phyloP scores from a whole-genome alignment of 1,140 invertebrate species.

The Drosophila micromelanica region DNA sequence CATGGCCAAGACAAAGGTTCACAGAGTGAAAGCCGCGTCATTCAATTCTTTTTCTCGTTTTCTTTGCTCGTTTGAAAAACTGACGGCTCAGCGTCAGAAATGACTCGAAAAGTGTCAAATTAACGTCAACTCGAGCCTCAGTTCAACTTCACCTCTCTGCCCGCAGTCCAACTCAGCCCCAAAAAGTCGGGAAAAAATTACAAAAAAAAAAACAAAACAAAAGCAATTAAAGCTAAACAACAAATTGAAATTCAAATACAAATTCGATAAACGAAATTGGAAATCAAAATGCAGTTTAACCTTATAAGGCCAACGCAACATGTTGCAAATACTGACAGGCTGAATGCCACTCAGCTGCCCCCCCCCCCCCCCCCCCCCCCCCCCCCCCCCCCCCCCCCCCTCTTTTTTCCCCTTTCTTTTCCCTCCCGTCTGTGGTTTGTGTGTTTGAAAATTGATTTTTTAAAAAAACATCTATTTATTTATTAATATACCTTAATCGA shows the following conservation, averaged over 20 bases:
- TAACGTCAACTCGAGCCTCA: constrained; percentile 68
- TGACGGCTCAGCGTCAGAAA: constrained; percentile 49
- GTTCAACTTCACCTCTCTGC: constrained; percentile 26
- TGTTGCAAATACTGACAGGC: constrained; percentile 56
- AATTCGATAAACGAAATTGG: constrained; percentile 32
- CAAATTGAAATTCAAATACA: constrained; percentile 57
- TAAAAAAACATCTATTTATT: too few species aligned
- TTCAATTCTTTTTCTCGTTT: constrained; percentile 28
- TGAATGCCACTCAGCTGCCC: background rate
- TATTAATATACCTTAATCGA: too few species aligned
- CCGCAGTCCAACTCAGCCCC: background rate
- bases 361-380: too few species aligned
- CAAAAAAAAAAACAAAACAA: background rate
- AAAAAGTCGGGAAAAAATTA: background rate
- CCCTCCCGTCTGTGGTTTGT: too few species aligned
- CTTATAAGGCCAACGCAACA: constrained; percentile 60
- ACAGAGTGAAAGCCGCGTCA: constrained; percentile 47
- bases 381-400: too few species aligned
- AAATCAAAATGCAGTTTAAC: constrained; percentile 71
- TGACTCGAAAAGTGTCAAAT: constrained; percentile 72
- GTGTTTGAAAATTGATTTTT: too few species aligned
- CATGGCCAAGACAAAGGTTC: constrained; percentile 8
- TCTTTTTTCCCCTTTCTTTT: too few species aligned
- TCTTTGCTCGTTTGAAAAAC: background rate
- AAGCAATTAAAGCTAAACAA: constrained; percentile 50